Conservation (phyloP, 2,113 vertebrate genomes). For the Pitta sordida region DNA sequence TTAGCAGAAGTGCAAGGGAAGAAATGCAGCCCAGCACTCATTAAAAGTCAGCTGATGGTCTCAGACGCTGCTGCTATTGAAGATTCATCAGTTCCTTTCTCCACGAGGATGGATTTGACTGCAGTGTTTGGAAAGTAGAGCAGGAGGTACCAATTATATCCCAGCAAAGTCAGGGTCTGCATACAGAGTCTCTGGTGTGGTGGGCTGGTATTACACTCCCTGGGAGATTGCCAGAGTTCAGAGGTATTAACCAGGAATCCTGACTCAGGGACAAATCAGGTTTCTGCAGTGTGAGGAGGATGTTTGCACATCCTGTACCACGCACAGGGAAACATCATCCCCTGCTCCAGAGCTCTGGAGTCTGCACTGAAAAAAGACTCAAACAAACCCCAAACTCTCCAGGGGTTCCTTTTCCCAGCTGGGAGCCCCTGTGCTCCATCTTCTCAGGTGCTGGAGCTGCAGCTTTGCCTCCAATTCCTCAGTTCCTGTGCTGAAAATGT, state of each 20-base stretch:
- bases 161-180: neutral
- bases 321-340: neutral
- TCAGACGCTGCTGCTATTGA: neutral
- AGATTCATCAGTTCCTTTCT: constrained; percentile 2
- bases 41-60: neutral
- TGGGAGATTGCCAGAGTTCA: neutral
- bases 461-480: neutral
- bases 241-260: neutral
- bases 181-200: neutral
- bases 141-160: constrained; percentile 4
- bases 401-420: neutral
- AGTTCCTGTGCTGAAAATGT: neutral
- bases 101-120: neutral
- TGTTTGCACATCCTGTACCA: neutral
- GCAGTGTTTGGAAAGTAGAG: constrained; percentile 25
- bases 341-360: neutral
- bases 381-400: too few species aligned
- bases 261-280: neutral
- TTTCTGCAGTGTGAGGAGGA: neutral
- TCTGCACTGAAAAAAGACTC: too few species aligned
- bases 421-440: neutral
- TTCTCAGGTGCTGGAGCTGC: neutral
- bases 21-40: neutral
- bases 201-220: neutral
- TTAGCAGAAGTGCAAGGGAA: neutral